These are phyloP conservation scores for Epizoanthus ramosus DNA, from an alignment of 92 coral and sea anemone genomes.

Conservation along the genomic window DNA sequence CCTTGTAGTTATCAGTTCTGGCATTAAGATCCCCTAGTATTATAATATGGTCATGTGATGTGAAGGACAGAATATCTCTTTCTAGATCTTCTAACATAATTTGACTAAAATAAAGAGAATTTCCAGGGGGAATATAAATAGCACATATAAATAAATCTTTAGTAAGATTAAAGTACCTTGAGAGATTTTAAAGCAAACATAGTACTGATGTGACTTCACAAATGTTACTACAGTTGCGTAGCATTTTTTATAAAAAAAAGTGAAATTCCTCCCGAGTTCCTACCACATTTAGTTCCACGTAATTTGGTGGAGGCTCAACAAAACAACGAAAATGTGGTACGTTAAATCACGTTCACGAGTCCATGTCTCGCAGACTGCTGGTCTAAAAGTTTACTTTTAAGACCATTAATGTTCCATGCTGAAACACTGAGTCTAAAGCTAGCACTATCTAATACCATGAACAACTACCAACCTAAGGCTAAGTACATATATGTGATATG, in stretches of 20 bases:
- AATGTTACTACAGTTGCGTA: constrained; percentile 30
- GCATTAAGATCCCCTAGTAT: constrained; percentile 22
- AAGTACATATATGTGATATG: too few species aligned
- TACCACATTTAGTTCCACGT: too few species aligned
- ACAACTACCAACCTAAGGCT: too few species aligned
- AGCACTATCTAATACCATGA: too few species aligned
- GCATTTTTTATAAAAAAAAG: constrained; percentile 38
- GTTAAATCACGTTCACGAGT: too few species aligned
- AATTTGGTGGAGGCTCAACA: too few species aligned
- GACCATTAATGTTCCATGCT: too few species aligned
- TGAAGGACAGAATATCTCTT: constrained; percentile 28
- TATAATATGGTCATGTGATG: constrained; percentile 17
- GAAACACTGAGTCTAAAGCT: too few species aligned
- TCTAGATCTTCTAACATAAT: constrained; percentile 38
- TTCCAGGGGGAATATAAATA: constrained; percentile 34
- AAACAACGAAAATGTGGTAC: too few species aligned
- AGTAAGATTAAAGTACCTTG: constrained; percentile 32
- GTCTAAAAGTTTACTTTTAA: too few species aligned
- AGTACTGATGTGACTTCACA: constrained; percentile 34
- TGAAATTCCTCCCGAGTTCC: neutral
- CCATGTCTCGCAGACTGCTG: too few species aligned
- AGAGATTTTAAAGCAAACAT: constrained; percentile 16
- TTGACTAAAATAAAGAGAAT: constrained; percentile 34
- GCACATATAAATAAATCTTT: constrained; percentile 32
- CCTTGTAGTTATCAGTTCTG: constrained; percentile 19